These are phyloP conservation scores for Celastrina argiolus DNA, from an alignment of 2,888 invertebrate genomes.

Conservation along the genomic window DNA sequence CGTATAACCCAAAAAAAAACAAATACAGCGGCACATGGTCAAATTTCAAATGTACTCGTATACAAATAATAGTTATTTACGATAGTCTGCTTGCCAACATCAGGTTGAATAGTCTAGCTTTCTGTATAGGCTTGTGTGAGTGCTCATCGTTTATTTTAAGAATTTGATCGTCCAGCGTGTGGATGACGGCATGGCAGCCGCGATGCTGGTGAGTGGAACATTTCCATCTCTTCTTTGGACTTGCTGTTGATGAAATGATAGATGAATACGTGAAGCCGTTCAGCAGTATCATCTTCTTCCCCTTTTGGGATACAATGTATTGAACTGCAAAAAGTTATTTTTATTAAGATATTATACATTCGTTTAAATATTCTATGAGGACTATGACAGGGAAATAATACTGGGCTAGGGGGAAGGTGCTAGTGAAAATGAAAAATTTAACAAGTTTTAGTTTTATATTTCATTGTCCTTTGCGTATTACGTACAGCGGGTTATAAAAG, in stretches of 20 bases:
- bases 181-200: slow-evolving; percentile 27
- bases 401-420: too few species aligned
- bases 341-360: too few species aligned
- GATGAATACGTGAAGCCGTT: slow-evolving; percentile 37
- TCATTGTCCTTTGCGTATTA: too few species aligned
- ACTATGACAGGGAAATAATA: too few species aligned
- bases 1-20: too few species aligned
- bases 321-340: slow-evolving; percentile 15
- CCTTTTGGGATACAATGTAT: slow-evolving; percentile 32
- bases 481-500: too few species aligned
- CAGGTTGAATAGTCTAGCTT: neutral
- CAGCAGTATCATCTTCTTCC: slow-evolving; percentile 40
- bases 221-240: slow-evolving; percentile 41
- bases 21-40: too few species aligned
- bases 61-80: neutral
- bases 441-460: too few species aligned
- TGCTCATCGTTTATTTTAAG: slow-evolving; percentile 21
- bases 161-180: slow-evolving; percentile 25
- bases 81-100: neutral
- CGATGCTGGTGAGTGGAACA: slow-evolving; percentile 25
- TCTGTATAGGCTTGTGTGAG: slow-evolving; percentile 22
- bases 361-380: too few species aligned
- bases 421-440: too few species aligned
- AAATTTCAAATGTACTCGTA: too few species aligned
- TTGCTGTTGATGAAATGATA: slow-evolving; percentile 19